Base-by-base conservation (phyloP, 2,888 invertebrate genomes). In the Anodontia alba region DNA sequence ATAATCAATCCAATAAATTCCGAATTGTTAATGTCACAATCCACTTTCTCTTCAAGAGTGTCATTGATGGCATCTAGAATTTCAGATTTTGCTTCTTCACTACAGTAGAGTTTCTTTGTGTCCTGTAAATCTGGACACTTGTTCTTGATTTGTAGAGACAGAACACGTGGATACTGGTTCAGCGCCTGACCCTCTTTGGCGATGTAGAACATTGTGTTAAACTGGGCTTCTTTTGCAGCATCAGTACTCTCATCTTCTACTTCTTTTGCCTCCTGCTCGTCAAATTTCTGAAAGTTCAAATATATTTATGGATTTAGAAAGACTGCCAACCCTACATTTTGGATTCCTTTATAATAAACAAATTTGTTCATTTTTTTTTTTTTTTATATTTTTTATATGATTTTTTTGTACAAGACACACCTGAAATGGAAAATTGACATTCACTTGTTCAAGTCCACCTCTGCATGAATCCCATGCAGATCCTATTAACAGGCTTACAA, bases 101-200 rank as follows among this genome's bases (percentile, higher is more conserved):
- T 72, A 5, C 67, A 75, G 72, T 78, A 81, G 0, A 77, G 49
- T 42, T 76, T 78, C 17, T 54, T 23, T 1, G 67, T 2, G 20
- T 78, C 76, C 76, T 76, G 76, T 23, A 82, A 78, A 49, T 75
- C 33, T 43, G 69, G 78, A 62, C 78, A 82, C 20, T 70, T 79
- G 74, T 74, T 79, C 74, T 79, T 74, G 1, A 74, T 66, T 36
- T 74, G 70, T 38, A 74, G 70, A 5, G 49, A 26, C 15, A 31
- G 43, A 15, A 31, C 31, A 51, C 57, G 38, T 29, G 26, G 42
- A 42, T 70, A 76, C 43, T 76, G 70, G 33, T 54, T 57, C 29
- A 76, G 51, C 26, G 76, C 38, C 70, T 75, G 76, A 31, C 76
- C 76, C 38, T 76, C 76, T 76, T 76, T 76, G 38, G 69, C 76